These are phyloP conservation scores for Phocoena phocoena DNA, from an alignment of 2,113 vertebrate species.

Conservation along the genomic window DNA sequence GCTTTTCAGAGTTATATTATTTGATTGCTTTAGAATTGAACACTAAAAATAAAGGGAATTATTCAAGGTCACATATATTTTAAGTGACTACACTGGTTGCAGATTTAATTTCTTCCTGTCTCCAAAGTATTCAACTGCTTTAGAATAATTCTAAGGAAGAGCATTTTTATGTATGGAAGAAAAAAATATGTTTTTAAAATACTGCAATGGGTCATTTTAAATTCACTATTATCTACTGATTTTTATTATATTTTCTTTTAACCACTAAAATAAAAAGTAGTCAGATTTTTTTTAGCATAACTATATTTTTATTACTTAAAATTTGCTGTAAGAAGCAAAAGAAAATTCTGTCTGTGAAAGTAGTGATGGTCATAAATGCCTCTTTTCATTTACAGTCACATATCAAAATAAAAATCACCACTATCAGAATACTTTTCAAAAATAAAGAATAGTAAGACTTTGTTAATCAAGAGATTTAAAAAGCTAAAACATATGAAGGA, in stretches of 20 bases:
- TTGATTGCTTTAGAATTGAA: background rate
- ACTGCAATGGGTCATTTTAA: background rate
- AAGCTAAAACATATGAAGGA: background rate
- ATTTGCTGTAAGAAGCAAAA: background rate
- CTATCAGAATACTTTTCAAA: background rate
- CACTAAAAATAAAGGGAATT: background rate
- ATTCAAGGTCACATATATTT: background rate
- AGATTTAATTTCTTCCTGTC: background rate
- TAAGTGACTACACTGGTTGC: background rate
- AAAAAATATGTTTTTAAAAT: background rate
- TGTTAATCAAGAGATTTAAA: background rate
- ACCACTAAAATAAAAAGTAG: background rate
- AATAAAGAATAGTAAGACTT: background rate
- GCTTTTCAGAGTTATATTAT: background rate
- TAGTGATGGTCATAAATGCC: background rate
- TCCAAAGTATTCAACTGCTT: background rate
- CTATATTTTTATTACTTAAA: background rate
- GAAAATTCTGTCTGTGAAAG: background rate
- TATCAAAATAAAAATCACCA: background rate
- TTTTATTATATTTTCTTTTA: background rate
- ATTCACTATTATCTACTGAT: background rate
- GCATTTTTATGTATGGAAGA: background rate
- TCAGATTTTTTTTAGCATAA: background rate
- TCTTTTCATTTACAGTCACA: background rate
- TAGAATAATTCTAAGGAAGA: background rate